Evolutionary conservation across 2,797 vertebrate genomes (phyloP), one percentile per base, ranked within the genome.

Genomic region (Hippocampus kuda): DNA sequence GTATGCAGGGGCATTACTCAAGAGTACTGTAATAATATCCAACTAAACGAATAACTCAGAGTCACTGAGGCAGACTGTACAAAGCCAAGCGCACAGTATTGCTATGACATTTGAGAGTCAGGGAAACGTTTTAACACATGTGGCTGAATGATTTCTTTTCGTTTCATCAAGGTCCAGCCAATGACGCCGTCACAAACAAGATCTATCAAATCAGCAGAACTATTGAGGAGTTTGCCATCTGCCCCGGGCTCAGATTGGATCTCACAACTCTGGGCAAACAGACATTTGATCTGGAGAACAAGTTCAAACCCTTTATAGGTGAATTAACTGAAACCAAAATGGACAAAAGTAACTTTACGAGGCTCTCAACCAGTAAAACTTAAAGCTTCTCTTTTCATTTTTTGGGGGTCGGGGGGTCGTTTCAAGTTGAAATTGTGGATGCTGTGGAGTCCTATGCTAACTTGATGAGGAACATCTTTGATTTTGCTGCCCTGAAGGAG

Each of bases 221-320:
- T 67, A 93, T 98, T 0, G 93, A 96, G 76, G 95, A 99, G 78
- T 98, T 94, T 72, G 92, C 93, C 15, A 95, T 98, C 85, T 99
- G 97, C 72, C 94, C 97, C 0, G 94, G 95, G 67, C 91, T 99
- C 70, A 88, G 88, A 16, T 91, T 98, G 66, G 93, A 99, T 86
- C 89, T 99, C 70, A 82, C 89, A 20, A 93, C 92, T 10, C 88
- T 96, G 72, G 96, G 97, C 48, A 97, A 92, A 69, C 97, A 99
- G 86, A 92, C 87, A 46, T 99, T 99, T 84, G 96, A 99, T 85
- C 81, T 99, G 87, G 96, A 92, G 79, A 92, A 98, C 86, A 98
- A 98, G 87, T 97, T 98, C 82, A 98, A 98, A 80, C 95, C 96
- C 11, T 98, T 99, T 83, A 96, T 94, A 91, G 97, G 97, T 93